Conservation (phyloP, 1,140 invertebrate genomes). For the Conus ventricosus region DNA sequence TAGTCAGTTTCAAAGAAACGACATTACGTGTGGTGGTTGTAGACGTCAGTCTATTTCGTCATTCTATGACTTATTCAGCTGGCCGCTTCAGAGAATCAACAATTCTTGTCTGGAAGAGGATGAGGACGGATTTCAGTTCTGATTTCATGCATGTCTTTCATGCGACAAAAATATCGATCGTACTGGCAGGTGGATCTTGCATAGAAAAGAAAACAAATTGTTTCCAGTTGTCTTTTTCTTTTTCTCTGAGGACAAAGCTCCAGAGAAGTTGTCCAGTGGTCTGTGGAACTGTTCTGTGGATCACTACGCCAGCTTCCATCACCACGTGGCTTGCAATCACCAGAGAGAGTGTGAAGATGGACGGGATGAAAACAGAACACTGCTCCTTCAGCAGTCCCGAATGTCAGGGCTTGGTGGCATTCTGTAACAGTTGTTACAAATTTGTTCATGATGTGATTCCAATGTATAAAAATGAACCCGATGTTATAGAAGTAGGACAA, state of each 20-base stretch:
- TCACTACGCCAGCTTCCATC: background rate
- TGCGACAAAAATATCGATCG: no score
- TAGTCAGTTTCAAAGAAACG: no score
- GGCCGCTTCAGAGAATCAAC: no score
- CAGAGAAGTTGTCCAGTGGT: background rate
- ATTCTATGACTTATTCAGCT: no score
- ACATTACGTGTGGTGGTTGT: no score
- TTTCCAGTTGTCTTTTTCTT: background rate
- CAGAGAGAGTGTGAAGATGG: background rate
- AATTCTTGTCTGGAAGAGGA: no score
- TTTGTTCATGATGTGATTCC: background rate
- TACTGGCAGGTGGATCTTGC: no score
- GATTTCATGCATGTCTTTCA: no score
- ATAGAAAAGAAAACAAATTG: background rate
- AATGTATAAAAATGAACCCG: background rate
- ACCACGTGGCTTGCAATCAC: background rate
- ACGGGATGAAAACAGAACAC: background rate
- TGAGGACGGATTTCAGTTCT: no score
- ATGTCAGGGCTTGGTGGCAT: background rate
- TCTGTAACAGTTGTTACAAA: background rate
- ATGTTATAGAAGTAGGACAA: background rate
- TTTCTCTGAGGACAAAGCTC: background rate
- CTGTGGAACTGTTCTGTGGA: background rate
- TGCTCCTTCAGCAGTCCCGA: background rate
- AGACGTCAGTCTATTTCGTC: no score